Evolutionary conservation across 2,888 invertebrate species (phyloP).

Genomic region (Seladonia tumulorum): DNA sequence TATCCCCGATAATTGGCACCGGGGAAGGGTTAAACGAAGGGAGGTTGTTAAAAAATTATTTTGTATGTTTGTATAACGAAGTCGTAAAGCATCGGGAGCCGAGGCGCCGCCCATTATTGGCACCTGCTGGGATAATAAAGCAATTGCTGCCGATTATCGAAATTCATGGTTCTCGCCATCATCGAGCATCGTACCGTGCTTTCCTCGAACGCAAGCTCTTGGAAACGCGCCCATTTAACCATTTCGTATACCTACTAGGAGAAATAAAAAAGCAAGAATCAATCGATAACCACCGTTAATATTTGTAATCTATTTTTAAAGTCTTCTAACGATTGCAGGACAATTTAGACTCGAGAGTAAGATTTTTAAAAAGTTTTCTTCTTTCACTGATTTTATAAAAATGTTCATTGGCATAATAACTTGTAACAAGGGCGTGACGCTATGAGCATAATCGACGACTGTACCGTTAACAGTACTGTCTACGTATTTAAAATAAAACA

Average conservation of each 20-base stretch:
- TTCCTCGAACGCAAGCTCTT: slow-evolving; percentile 61
- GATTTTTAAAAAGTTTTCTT: background rate
- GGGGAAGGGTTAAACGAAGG: slow-evolving; percentile 36
- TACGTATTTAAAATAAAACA: too few relatives aligned
- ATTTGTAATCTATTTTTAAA: background rate
- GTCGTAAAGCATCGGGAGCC: slow-evolving; percentile 41
- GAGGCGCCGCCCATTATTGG: slow-evolving; percentile 70
- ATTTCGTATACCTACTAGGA: background rate
- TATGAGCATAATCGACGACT: too few relatives aligned
- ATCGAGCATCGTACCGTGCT: slow-evolving; percentile 44
- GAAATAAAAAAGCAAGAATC: background rate
- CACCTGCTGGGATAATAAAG: slow-evolving; percentile 79
- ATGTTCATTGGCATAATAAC: too few relatives aligned
- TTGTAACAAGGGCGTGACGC: too few relatives aligned
- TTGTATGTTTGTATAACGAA: slow-evolving; percentile 77
- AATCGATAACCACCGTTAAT: background rate
- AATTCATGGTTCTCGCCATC: slow-evolving; percentile 67
- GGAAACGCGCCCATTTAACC: slow-evolving; percentile 33
- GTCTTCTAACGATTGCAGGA: background rate
- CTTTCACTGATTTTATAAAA: background rate
- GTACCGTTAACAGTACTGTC: too few relatives aligned
- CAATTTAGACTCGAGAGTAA: too few relatives aligned
- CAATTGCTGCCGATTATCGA: slow-evolving; percentile 79
- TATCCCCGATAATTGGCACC: slow-evolving; percentile 29
- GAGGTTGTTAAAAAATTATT: slow-evolving; percentile 35